These are phyloP conservation scores for Aleiodes sp. DNA, from an alignment of 1,140 invertebrate genomes.

Conservation along the genomic window DNA sequence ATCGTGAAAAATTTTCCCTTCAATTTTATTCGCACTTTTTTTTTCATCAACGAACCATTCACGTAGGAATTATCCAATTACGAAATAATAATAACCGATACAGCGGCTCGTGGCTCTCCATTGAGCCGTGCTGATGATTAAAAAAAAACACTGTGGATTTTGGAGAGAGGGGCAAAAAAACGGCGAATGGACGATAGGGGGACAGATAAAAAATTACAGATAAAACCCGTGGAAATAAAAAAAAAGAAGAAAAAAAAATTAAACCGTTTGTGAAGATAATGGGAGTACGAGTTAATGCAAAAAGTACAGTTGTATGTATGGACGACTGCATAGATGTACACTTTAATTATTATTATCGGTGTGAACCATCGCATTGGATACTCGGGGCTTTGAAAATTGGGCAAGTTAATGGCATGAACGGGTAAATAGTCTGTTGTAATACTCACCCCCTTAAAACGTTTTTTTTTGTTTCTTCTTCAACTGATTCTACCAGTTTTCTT, in stretches of 20 bases:
- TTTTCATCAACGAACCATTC: not conserved
- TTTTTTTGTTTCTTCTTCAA: too few species aligned
- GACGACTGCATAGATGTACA: not conserved
- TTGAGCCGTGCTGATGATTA: not conserved
- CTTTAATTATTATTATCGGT: conserved; percentile 16
- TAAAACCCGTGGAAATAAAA: too few species aligned
- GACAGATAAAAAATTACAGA: too few species aligned
- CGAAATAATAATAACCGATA: conserved; percentile 8
- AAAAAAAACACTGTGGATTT: not conserved
- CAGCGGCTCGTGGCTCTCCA: not conserved
- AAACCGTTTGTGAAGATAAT: not conserved
- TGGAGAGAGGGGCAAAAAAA: not conserved
- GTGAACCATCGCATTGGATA: not conserved
- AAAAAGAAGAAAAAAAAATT: not conserved
- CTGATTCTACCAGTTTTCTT: not conserved
- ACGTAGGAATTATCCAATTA: not conserved
- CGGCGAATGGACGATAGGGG: too few species aligned
- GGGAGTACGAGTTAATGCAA: conserved; percentile 1
- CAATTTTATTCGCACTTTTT: not conserved
- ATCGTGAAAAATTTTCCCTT: not conserved
- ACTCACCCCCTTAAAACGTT: not conserved
- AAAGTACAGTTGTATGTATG: not conserved
- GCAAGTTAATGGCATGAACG: not conserved
- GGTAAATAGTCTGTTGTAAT: conserved; percentile 8
- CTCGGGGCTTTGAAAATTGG: not conserved